These are phyloP conservation scores for Gymnothorax javanicus DNA, from an alignment of 2,797 vertebrate genomes.

Conservation along the genomic window DNA sequence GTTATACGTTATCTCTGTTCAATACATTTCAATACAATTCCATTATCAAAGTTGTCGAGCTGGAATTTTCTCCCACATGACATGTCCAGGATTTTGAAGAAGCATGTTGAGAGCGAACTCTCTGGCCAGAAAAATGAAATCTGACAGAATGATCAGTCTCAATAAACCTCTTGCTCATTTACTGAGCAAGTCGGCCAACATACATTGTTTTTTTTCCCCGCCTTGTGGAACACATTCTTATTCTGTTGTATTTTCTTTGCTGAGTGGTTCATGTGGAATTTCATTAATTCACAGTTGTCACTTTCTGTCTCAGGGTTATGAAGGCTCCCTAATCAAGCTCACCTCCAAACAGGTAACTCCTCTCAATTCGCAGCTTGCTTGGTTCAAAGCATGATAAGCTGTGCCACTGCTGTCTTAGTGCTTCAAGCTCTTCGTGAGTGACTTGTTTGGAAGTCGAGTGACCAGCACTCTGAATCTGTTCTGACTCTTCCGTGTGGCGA, in stretches of 20 bases:
- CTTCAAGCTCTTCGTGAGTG: neutral
- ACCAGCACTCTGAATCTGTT: constrained; percentile 28
- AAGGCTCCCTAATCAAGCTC: constrained; percentile 97
- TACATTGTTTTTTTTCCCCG: neutral
- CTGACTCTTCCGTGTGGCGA: constrained; percentile 32
- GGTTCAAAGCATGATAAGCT: neutral
- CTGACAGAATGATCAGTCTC: neutral
- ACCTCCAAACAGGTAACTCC: constrained; percentile 96
- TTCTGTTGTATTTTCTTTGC: neutral
- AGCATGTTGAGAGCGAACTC: neutral
- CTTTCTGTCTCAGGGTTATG: constrained; percentile 86
- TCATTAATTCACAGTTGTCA: constrained; percentile 7
- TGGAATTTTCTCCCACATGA: neutral
- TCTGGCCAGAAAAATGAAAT: neutral
- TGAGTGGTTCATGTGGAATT: neutral
- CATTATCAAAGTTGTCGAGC: neutral
- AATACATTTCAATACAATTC: neutral
- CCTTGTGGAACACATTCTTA: neutral
- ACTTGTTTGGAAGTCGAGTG: neutral
- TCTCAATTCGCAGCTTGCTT: neutral
- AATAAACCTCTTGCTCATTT: neutral
- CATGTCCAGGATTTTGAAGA: neutral
- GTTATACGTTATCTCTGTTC: neutral
- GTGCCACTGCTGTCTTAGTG: neutral
- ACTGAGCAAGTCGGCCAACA: neutral